phyloP scores from a whole-genome alignment of 2,888 invertebrate species.

The Tenthredo amoena region DNA sequence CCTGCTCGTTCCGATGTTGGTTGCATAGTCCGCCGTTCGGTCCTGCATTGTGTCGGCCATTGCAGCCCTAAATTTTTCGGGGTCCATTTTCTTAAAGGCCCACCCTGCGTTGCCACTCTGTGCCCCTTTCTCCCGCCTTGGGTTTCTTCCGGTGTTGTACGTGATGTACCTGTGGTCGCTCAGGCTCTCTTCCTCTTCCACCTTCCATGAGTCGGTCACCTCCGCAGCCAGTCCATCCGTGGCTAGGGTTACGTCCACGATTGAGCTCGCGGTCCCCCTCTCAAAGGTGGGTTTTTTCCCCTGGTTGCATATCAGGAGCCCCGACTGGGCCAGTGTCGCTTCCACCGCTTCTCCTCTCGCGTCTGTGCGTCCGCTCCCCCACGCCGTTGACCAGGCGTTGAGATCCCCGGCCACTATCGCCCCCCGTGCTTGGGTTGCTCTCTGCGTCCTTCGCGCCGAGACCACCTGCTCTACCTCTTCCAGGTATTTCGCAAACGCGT shows the following conservation, averaged over 20 bases:
- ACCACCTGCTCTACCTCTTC: too few species aligned
- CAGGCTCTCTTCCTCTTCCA: neutral
- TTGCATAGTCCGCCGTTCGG: too few species aligned
- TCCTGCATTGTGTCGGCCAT: too few species aligned
- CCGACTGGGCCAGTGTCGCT: too few species aligned
- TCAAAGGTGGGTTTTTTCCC: neutral
- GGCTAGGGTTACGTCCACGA: neutral
- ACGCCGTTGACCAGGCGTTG: neutral
- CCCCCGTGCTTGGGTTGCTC: neutral
- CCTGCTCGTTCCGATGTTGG: too few species aligned
- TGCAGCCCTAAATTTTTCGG: neutral
- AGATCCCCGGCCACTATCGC: neutral
- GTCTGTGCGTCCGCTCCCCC: neutral
- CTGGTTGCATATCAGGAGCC: neutral
- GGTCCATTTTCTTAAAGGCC: neutral
- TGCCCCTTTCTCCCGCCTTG: too few species aligned
- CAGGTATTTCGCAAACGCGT: neutral
- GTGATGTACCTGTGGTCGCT: neutral
- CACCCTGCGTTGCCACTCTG: neutral
- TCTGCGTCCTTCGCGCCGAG: too few species aligned
- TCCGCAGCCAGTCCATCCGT: too few species aligned
- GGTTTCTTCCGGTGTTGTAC: neutral
- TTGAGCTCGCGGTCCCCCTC: neutral
- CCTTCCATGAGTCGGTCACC: neutral
- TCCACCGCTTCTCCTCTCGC: neutral